Percentiles rank a stretch among this genome's conserved stretches.
phyloP scores from a whole-genome alignment of 2,113 vertebrate genomes.

The Pseudolaguvia tuberculata region DNA sequence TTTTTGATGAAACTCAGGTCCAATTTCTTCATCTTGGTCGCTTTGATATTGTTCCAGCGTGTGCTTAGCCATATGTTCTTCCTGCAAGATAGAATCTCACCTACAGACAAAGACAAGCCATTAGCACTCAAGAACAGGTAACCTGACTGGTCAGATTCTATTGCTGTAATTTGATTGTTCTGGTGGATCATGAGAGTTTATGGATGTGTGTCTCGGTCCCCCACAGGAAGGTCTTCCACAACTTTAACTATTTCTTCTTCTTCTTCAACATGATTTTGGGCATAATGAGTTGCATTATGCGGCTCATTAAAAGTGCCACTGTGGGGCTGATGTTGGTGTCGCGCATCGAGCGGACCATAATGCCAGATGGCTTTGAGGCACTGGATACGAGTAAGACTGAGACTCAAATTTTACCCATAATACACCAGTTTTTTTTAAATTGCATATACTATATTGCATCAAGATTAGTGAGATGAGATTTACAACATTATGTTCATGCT shows the following conservation, averaged over 20 bases:
- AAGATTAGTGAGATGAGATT: neutral
- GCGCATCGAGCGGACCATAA: conserved; percentile 80
- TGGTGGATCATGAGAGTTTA: neutral
- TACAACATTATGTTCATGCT: too few species aligned
- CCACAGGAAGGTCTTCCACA: conserved; percentile 78
- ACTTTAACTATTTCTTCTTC: conserved; percentile 89
- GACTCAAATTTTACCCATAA: neutral
- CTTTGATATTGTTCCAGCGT: conserved; percentile 70
- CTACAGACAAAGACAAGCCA: conserved; percentile 73
- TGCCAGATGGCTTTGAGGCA: conserved; percentile 80
- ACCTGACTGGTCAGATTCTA: neutral
- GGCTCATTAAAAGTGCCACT: conserved; percentile 69
- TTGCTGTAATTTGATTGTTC: neutral
- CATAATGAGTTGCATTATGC: conserved; percentile 71
- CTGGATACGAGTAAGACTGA: conserved; percentile 72
- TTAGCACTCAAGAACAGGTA: conserved; percentile 85
- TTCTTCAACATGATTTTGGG: conserved; percentile 87
- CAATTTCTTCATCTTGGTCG: conserved; percentile 65
- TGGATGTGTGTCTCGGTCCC: neutral
- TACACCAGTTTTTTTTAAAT: neutral
- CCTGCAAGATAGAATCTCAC: conserved; percentile 76
- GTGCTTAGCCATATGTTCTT: conserved; percentile 73
- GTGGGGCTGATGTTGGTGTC: conserved; percentile 80
- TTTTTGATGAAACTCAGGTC: conserved; percentile 58
- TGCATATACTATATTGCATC: neutral